These are phyloP conservation scores for Condylura cristata DNA, from an alignment of 2,113 vertebrate genomes.

Conservation along the genomic window DNA sequence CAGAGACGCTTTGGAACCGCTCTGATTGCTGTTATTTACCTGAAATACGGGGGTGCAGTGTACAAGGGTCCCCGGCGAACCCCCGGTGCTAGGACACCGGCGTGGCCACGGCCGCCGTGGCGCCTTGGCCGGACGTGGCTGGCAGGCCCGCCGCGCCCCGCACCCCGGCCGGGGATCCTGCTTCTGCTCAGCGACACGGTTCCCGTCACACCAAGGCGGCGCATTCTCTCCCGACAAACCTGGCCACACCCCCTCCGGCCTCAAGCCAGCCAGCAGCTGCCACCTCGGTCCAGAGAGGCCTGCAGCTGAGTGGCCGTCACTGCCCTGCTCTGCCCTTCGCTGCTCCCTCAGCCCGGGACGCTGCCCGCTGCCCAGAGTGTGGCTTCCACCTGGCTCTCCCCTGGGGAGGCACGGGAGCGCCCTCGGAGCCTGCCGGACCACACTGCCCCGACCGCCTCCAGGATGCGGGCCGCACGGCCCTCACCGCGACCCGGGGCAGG, in stretches of 20 bases:
- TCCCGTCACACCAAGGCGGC: not conserved
- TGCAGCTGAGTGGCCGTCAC: no score
- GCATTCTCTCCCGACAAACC: not conserved
- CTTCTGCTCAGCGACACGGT: no score
- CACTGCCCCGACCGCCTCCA: no score
- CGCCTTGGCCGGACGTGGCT: not conserved
- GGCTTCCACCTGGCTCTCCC: not conserved
- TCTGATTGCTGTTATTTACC: not conserved
- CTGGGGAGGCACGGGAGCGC: not conserved
- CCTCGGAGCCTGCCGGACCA: not conserved
- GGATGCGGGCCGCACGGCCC: not conserved
- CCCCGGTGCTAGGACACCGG: no score
- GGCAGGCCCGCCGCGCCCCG: no score
- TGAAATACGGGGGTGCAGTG: not conserved
- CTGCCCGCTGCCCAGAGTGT: no score
- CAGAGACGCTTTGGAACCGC: not conserved
- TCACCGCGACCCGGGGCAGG: not conserved
- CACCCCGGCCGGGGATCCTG: not conserved
- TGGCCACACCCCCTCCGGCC: not conserved
- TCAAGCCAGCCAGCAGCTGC: not conserved
- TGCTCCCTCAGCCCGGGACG: not conserved
- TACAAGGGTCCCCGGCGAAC: no score
- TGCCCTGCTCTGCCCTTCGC: not conserved
- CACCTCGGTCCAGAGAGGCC: not conserved
- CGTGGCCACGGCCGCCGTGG: rapidly evolving